A percentile compares a stretch with the other conserved stretches of the same genome.
Evolutionary conservation across 2,888 invertebrate genomes (phyloP).

Genomic region (Theretra japonica): DNA sequence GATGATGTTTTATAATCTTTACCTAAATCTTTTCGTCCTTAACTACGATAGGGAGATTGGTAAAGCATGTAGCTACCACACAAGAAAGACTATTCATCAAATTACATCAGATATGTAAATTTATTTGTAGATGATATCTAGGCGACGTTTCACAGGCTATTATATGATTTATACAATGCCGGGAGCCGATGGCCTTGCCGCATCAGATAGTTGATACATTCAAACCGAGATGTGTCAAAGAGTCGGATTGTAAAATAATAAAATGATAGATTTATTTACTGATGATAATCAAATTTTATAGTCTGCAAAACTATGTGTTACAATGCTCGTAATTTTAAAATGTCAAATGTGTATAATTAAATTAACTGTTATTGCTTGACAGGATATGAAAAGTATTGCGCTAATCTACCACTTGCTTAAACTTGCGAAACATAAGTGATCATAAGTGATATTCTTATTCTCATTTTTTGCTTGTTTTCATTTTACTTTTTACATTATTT

Average conservation of each 20-base stretch:
- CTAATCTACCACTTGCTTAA: no score
- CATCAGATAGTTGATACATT: constrained; percentile 10
- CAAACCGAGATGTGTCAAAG: constrained; percentile 2
- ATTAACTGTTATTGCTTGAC: no score
- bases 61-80: neutral
- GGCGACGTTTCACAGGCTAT: constrained; percentile 25
- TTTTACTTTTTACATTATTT: no score
- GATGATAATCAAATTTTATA: no score
- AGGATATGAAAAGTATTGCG: no score
- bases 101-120: constrained; percentile 24
- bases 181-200: constrained; percentile 11
- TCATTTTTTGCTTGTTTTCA: no score
- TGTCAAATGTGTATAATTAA: no score
- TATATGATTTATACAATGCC: constrained; percentile 16
- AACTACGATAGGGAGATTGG: neutral
- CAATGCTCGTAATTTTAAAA: no score
- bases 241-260: constrained; percentile 3
- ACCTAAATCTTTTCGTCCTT: neutral
- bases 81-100: constrained; percentile 11
- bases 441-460: no score
- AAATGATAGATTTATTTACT: no score
- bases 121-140: constrained; percentile 20
- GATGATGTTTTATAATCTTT: neutral
- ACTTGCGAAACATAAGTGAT: no score
- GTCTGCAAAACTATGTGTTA: no score